phyloP scores from a whole-genome alignment of 2,888 invertebrate species.

The Pyrgus malvae region DNA sequence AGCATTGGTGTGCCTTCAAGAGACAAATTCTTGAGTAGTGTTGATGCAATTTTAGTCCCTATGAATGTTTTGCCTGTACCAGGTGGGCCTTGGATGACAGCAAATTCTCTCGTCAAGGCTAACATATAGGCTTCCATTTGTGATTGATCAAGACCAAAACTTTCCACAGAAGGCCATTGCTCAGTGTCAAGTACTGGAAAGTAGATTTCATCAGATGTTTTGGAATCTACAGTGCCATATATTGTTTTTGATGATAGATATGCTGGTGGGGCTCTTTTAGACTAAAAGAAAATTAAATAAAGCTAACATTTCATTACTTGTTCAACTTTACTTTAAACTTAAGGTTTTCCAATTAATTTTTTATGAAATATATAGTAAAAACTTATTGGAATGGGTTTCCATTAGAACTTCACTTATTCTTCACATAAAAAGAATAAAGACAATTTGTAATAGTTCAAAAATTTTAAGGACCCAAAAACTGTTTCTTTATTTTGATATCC shows the following conservation, averaged over 20 bases:
- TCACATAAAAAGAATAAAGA: too few relatives aligned
- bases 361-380: too few relatives aligned
- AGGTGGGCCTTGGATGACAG: slow-evolving; percentile 92
- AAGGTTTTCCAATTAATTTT: too few relatives aligned
- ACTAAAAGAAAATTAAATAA: slow-evolving; percentile 40
- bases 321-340: too few relatives aligned
- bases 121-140: slow-evolving; percentile 86
- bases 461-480: too few relatives aligned
- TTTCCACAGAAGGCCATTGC: slow-evolving; percentile 70
- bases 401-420: too few relatives aligned
- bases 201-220: slow-evolving; percentile 48
- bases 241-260: slow-evolving; percentile 64
- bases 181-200: slow-evolving; percentile 56
- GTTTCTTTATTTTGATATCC: too few relatives aligned
- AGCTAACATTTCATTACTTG: too few relatives aligned
- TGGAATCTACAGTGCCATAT: slow-evolving; percentile 46
- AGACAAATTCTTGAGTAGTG: slow-evolving; percentile 83
- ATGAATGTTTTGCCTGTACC: slow-evolving; percentile 94
- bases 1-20: slow-evolving; percentile 85
- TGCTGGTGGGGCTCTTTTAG: slow-evolving; percentile 51
- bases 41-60: slow-evolving; percentile 87
- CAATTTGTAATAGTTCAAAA: too few relatives aligned
- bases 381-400: too few relatives aligned
- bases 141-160: slow-evolving; percentile 82
- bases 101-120: slow-evolving; percentile 87